Evolutionary conservation across 1,140 invertebrate species (phyloP), one percentile per base, ranked within the genome.

Genomic region (Trachymyrmex septentrionalis): DNA sequence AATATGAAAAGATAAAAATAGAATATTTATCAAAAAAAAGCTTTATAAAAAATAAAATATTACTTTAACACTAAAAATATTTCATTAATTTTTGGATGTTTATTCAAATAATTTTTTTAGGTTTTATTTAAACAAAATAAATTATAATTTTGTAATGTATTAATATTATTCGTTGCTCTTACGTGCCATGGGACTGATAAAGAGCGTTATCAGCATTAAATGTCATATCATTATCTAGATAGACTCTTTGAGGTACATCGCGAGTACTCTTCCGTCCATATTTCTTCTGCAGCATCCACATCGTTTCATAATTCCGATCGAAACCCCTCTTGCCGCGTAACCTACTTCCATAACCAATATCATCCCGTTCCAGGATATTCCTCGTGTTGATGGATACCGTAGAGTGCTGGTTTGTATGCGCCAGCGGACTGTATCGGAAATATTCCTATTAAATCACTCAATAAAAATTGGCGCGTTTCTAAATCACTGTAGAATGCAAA

Each of bases 241-340:
- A 75, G 34, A 63, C 12, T 38, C 85, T 87, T 19, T 30, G 85
- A 48, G 63, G 63, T n/a, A 61, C 0, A 53, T 61, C 55, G 3
- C 19, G 50, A 59, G 16, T 24, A 57, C 24, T 24, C 19, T 77
- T 7, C 19, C 34, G 34, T 0, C 16, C 44, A 16, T 88, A 81
- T 24, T 76, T 86, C 66, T 55, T 86, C n/a, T 53, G 24, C 67
- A 21, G n/a, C 71, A 12, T 55, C 55, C 69, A 71, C 27, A 61
- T 63, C 30, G 12, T 57, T 50, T 76, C 75, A n/a, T 86, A 86
- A 72, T 53, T 77, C n/a, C 38, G 77, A 71, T 67, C 75, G 10
- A 66, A 88, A 57, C 48, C 72, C 38, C 88, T 88, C 21, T 88
- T 90, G 30, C 55, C 86, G 27, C 89, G 88, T n/a, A 73, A 72